A percentile compares a stretch with the other conserved stretches of the same genome.
Evolutionary conservation across 2,797 vertebrate genomes (phyloP).

Genomic region (Neosalanx taihuensis): DNA sequence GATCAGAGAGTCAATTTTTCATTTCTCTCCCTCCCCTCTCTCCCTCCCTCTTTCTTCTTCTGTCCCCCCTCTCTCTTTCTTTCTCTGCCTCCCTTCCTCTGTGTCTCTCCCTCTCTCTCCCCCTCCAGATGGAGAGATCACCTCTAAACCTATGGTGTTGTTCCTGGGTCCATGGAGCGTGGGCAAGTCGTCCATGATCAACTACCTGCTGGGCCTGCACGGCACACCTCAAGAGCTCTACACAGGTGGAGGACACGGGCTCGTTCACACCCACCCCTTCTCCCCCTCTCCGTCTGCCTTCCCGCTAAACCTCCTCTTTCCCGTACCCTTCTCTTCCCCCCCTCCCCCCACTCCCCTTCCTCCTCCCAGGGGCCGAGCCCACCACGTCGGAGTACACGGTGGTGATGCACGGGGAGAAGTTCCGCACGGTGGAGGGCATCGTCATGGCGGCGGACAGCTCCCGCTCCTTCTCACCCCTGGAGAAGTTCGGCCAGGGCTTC

Average conservation of each 20-base stretch:
- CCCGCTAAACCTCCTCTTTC: not conserved
- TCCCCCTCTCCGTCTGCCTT: not conserved
- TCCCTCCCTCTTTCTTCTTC: not conserved
- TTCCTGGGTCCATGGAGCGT: conserved; percentile 98
- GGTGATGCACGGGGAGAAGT: conserved; percentile 92
- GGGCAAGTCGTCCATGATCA: conserved; percentile 98
- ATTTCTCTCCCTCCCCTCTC: conserved; percentile 2
- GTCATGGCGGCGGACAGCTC: conserved; percentile 97
- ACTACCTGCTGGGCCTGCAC: conserved; percentile 93
- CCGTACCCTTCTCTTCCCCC: not conserved
- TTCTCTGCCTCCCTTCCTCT: not conserved
- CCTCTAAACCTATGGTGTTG: conserved; percentile 96
- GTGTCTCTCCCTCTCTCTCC: not conserved
- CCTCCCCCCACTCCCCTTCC: not conserved
- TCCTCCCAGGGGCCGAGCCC: conserved; percentile 86
- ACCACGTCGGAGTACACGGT: conserved; percentile 98
- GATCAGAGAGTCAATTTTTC: not conserved
- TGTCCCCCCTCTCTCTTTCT: too few species aligned
- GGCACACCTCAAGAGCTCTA: conserved; percentile 82
- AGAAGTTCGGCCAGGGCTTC: conserved; percentile 97
- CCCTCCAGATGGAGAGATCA: conserved; percentile 90
- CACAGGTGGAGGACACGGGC: conserved; percentile 49
- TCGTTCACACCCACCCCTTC: not conserved
- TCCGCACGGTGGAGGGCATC: conserved; percentile 90
- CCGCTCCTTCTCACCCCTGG: conserved; percentile 90